phyloP scores from a whole-genome alignment of 2,113 vertebrate species.

The Scartelaos histophorus region DNA sequence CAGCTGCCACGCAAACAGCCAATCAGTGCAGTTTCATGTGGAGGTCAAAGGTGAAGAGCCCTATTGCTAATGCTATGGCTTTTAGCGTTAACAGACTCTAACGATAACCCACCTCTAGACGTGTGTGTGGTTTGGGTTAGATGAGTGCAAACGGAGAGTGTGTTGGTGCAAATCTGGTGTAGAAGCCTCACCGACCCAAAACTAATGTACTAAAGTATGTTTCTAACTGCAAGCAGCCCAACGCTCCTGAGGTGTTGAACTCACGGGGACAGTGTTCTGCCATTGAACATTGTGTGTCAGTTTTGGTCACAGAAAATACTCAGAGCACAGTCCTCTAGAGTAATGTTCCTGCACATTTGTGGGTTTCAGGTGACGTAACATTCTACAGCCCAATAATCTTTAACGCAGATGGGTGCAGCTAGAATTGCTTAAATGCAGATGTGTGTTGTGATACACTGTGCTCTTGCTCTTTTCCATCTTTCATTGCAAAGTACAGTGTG shows the following conservation, averaged over 20 bases:
- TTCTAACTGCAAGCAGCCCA: not conserved
- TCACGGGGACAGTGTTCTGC: not conserved
- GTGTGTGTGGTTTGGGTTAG: not conserved
- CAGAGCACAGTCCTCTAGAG: too few relatives aligned
- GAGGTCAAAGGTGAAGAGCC: slow-evolving; percentile 77
- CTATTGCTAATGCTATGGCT: not conserved
- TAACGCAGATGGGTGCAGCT: too few relatives aligned
- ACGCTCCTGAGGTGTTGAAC: not conserved
- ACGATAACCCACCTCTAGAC: not conserved
- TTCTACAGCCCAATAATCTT: too few relatives aligned
- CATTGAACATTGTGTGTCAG: not conserved
- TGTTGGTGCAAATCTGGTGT: not conserved
- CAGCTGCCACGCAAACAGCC: slow-evolving; percentile 69
- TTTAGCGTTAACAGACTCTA: not conserved
- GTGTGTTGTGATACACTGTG: too few relatives aligned
- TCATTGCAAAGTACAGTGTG: too few relatives aligned
- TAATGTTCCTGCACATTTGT: not conserved
- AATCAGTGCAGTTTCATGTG: slow-evolving; percentile 70
- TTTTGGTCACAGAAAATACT: not conserved
- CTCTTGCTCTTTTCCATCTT: too few relatives aligned
- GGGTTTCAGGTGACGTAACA: too few relatives aligned
- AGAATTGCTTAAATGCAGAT: too few relatives aligned
- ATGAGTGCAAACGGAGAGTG: not conserved
- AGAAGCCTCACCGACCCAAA: not conserved
- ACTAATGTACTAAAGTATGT: not conserved